Evolutionary conservation across 2,113 vertebrate species (phyloP), one percentile per base, ranked within the genome.

Genomic region (Ginglymostoma cirratum): DNA sequence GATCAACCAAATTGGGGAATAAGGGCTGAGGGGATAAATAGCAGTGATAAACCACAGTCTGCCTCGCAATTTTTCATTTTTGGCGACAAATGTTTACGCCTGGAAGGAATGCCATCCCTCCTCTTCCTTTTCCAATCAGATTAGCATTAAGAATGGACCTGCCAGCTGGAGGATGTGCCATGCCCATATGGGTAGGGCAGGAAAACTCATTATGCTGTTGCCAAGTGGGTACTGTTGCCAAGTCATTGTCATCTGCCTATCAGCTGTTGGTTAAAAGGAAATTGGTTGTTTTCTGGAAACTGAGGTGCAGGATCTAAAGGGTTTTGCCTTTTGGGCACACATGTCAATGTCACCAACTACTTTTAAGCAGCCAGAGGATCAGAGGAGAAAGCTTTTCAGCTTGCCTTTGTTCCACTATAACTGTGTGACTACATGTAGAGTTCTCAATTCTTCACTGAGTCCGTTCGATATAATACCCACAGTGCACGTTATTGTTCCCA

Each of bases 131-230:
- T 34, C 30, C 72, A 93, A 93, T 66, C 89, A 38, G 89, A 93
- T 93, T 66, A 93, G 34, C 61, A 3, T n/a, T 93, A 66, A 38
- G 61, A 21, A n/a, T 38, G 61, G 61, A 93, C 34, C 17, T 38
- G 89, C 89, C 89, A 93, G 61, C 61, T 38, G 19, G 65, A 93
- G 89, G 89, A 93, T 93, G 66, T 38, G 34, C 89, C 55, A 66
- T 93, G 17, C 61, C 89, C 86, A 61, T 93, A n/a, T n/a, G 38
- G 66, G 89, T 66, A 34, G 34, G 55, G n/a, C 89, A 93, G 89
- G 89, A 93, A 93, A 67, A 38, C 89, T 93, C 89, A 93, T 93
- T 10, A 15, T 92, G 55, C 55, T 66, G 30, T 42, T 93, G 89
- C 89, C 89, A 83, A 83, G 17, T 83, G 17, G 80, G 4, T 23